Conservation (phyloP, 2,888 invertebrate genomes). For the Luperina nickerlii region DNA sequence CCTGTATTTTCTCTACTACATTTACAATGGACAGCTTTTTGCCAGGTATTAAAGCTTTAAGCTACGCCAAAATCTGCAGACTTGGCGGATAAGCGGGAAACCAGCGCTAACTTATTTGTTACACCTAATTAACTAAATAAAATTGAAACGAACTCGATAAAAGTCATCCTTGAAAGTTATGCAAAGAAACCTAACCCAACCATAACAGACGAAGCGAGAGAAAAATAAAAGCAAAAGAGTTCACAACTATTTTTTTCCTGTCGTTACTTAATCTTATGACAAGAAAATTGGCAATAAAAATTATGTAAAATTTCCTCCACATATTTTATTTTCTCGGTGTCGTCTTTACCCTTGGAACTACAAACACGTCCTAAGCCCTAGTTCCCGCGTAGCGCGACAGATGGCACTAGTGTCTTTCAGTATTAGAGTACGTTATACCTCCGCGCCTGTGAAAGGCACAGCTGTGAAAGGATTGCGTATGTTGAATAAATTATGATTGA, state of each 20-base stretch:
- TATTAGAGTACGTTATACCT: background rate
- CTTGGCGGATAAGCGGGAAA: background rate
- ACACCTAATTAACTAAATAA: background rate
- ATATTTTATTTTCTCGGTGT: background rate
- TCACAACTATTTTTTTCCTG: background rate
- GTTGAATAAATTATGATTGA: constrained; percentile 12
- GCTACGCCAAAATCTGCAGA: background rate
- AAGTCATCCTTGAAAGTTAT: constrained; percentile 13
- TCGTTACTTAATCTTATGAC: background rate
- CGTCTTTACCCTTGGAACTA: background rate
- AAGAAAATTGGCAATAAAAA: background rate
- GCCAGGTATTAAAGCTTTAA: background rate
- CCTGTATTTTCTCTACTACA: background rate
- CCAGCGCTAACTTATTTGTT: background rate
- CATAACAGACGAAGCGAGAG: background rate
- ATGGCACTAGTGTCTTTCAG: constrained; percentile 20
- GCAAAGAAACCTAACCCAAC: background rate
- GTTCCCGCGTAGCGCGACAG: constrained; percentile 9
- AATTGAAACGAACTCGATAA: background rate
- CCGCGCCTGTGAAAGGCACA: constrained; percentile 8
- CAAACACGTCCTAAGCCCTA: background rate
- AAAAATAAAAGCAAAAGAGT: background rate
- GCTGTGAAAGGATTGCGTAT: too few relatives aligned
- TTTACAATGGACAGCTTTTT: background rate
- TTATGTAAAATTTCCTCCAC: background rate